Evolutionary conservation across 2,113 vertebrate species (phyloP).

Genomic region (Morone saxatilis): DNA sequence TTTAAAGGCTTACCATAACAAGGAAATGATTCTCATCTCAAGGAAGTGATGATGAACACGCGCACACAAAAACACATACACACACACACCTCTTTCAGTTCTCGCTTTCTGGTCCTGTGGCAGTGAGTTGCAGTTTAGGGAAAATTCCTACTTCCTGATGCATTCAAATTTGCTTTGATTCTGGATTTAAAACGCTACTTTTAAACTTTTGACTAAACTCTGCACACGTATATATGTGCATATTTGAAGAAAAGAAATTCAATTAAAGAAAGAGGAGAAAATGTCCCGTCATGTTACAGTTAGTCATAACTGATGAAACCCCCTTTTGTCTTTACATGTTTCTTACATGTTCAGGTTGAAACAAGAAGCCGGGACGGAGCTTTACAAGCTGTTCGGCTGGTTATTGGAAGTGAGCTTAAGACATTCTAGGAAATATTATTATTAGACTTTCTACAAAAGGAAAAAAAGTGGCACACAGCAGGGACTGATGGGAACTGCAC

Average conservation of each 20-base stretch:
- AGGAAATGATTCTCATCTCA: slow-evolving; percentile 78
- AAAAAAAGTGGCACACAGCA: slow-evolving; percentile 13
- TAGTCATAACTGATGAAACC: neutral
- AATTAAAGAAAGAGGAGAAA: neutral
- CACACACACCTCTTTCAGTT: slow-evolving; percentile 74
- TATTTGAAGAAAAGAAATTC: too few relatives aligned
- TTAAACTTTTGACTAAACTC: neutral
- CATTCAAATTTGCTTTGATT: slow-evolving; percentile 12
- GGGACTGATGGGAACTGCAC: slow-evolving; percentile 44
- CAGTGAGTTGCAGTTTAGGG: slow-evolving; percentile 19
- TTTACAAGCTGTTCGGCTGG: neutral
- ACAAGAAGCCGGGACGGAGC: neutral
- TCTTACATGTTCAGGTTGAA: slow-evolving; percentile 5
- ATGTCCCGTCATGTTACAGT: neutral
- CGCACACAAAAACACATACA: neutral
- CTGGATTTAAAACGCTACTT: neutral
- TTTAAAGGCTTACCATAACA: slow-evolving; percentile 51
- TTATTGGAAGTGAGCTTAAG: slow-evolving; percentile 7
- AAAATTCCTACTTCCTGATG: slow-evolving; percentile 75
- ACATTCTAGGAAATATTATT: neutral
- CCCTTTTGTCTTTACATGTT: neutral
- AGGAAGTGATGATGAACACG: slow-evolving; percentile 64
- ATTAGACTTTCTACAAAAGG: neutral
- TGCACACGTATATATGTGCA: too few relatives aligned
- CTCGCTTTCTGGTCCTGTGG: slow-evolving; percentile 73